These are phyloP conservation scores for Scaptodrosophila latifasciaeformis DNA, from an alignment of 2,888 invertebrate species.

Conservation along the genomic window DNA sequence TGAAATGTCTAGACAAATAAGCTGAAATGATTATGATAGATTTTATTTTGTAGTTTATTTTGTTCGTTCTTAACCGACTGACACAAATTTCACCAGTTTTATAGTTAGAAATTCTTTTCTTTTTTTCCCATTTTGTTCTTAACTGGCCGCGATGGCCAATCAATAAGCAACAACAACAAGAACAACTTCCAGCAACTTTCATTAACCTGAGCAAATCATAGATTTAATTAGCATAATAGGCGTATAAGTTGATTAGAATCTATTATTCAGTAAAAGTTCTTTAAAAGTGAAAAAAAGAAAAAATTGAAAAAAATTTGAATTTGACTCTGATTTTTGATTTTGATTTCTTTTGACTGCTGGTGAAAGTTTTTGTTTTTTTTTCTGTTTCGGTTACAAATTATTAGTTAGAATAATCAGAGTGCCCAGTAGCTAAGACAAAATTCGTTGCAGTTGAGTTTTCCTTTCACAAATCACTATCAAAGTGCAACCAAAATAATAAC, in stretches of 20 bases:
- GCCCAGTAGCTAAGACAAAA: slow-evolving; percentile 39
- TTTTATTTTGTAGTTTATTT: too few relatives aligned
- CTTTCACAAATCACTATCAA: slow-evolving; percentile 57
- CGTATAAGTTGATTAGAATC: slow-evolving; percentile 24
- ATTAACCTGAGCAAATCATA: neutral
- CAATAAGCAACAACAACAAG: neutral
- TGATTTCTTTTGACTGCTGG: slow-evolving; percentile 22
- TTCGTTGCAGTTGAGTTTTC: slow-evolving; percentile 19
- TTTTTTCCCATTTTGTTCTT: neutral
- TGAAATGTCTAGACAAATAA: neutral
- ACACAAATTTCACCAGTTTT: slow-evolving; percentile 47
- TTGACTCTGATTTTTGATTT: slow-evolving; percentile 25
- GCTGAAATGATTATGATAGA: too few relatives aligned
- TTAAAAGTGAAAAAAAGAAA: slow-evolving; percentile 48
- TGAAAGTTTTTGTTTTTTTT: slow-evolving; percentile 44
- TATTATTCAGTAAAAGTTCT: slow-evolving; percentile 34
- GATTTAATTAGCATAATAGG: neutral
- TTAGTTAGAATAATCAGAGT: slow-evolving; percentile 45
- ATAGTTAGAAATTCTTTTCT: neutral
- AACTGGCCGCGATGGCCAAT: too few relatives aligned
- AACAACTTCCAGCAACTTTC: neutral
- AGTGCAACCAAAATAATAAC: slow-evolving; percentile 17
- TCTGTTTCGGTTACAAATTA: slow-evolving; percentile 42
- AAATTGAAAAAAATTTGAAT: slow-evolving; percentile 29
- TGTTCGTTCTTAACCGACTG: slow-evolving; percentile 17